Evolutionary conservation across 2,113 vertebrate species (phyloP), one percentile per base, ranked within the genome.

Genomic region (Cervus canadensis): DNA sequence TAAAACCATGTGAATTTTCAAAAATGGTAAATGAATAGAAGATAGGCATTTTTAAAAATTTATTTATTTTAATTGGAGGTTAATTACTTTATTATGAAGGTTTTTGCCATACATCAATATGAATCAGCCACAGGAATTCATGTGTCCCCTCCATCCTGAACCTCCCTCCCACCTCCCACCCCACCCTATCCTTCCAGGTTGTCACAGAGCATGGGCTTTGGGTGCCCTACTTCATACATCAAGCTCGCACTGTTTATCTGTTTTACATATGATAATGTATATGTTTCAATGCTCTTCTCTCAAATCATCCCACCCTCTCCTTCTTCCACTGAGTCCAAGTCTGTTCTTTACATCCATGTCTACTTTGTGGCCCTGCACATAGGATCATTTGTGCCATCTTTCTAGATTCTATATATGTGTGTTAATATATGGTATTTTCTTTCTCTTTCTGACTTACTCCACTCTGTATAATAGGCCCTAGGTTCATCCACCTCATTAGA

Each of bases 181-280:
- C 19, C 2, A 71, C 5, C 4, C 67, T 36, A 12, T 36, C n/a
- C n/a, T 71, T 71, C 67, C 67, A 36, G n/a, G 19, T 71, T 36
- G 67, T 71, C n/a, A 40, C 67, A 23, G 17, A 71, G 19, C 19
- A 71, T 36, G 67, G n/a, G 67, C 67, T 71, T 23, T 36, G 67
- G 17, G n/a, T 23, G 19, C 67, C n/a, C n/a, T 71, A 40, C 5
- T 40, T 71, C 0, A 0, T 2, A 71, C 64, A 71, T 36, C 64
- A 71, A 23, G 6, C n/a, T 36, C 0, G 0, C n/a, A 71, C n/a
- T 71, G 10, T 71, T 71, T 23, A 23, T 71, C n/a, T 71, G 2
- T 36, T 71, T 71, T 71, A 23, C 67, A 23, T 36, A 12, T 23
- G n/a, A 59, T 23, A 11, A 11, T 71, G 64, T 67, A 5, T 36